phyloP scores from a whole-genome alignment of 2,888 invertebrate species.

The Aspidapion aeneum region DNA sequence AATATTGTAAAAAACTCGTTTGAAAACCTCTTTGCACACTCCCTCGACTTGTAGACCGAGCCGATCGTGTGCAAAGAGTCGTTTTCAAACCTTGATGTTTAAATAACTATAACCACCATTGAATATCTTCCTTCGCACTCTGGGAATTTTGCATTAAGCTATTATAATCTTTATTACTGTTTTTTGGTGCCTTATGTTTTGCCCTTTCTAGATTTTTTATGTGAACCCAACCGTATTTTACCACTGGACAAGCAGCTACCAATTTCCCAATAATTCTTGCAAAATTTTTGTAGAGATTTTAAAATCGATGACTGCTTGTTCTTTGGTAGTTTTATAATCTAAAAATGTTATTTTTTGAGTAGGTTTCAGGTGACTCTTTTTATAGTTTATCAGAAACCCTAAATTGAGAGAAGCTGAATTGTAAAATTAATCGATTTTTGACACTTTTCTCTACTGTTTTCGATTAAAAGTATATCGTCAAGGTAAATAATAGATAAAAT shows the following conservation, averaged over 20 bases:
- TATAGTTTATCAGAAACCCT: slow-evolving; percentile 18
- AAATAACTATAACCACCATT: slow-evolving; percentile 14
- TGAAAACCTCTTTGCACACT: too few species aligned
- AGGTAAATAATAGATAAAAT: slow-evolving; percentile 23
- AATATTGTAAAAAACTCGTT: too few species aligned
- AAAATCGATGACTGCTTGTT: background rate
- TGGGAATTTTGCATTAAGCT: background rate
- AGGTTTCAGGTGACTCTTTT: slow-evolving; percentile 19
- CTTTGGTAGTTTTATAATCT: background rate
- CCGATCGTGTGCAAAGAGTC: too few species aligned
- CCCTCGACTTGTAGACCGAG: too few species aligned
- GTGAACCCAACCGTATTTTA: slow-evolving; percentile 1
- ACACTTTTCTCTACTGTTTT: background rate
- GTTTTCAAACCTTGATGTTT: too few species aligned
- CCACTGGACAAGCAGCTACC: slow-evolving; percentile 7
- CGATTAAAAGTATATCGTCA: slow-evolving; percentile 26
- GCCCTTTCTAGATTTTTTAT: background rate
- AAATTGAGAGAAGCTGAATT: slow-evolving; percentile 1
- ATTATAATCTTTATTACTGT: background rate
- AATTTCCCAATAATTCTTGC: slow-evolving; percentile 6
- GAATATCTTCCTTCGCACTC: background rate
- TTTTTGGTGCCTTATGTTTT: background rate
- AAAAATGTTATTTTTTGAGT: slow-evolving; percentile 9
- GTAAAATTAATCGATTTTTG: background rate
- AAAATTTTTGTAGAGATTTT: background rate